Evolutionary conservation across 2,888 invertebrate genomes (phyloP), one percentile per base, ranked within the genome.

Genomic region (Rhyacophila evoluta): DNA sequence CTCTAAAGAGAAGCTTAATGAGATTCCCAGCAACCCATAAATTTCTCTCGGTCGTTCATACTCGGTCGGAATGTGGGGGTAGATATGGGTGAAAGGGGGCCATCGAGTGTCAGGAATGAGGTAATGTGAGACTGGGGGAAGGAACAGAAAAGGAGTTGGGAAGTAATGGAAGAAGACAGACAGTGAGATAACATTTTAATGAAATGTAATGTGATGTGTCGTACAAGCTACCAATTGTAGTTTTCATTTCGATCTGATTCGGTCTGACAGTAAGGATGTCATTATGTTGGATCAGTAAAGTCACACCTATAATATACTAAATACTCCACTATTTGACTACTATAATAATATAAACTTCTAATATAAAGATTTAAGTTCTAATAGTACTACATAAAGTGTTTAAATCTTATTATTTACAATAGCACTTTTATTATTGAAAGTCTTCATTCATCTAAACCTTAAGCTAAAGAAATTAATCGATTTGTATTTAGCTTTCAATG

Each of bases 11-110:
- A 80, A 75, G 77, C 79, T 81, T 82, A 82, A 82, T 82, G 82
- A 82, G 82, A 82, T 82, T 82, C 82, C 79, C 82, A 79, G 81
- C 79, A 81, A 81, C 81, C 82, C 82, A 82, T 82, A 82, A 82
- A 82, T 82, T 81, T 81, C 73, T 78, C 81, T 75, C 79, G 81
- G 75, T 80, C 79, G 78, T 79, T 81, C 80, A 75, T 80, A 79
- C 72, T 74, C 77, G 77, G 77, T 75, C 71, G 81, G 80, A 74
- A 80, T 78, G 82, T 76, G 78, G 80, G 69, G 75, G 82, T 79
- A 74, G 81, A 77, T 74, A 79, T 77, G 67, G 78, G 75, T 33
- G 37, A 25, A 19, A n/a, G 74, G 71, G n/a, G n/a, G n/a, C n/a
- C n/a, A n/a, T n/a, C n/a, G n/a, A n/a, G 71, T 19, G 75, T 19